A percentile compares a stretch with the other conserved stretches of the same genome.
phyloP scores from a whole-genome alignment of 1,140 invertebrate genomes.

The Thaumatotibia leucotreta region DNA sequence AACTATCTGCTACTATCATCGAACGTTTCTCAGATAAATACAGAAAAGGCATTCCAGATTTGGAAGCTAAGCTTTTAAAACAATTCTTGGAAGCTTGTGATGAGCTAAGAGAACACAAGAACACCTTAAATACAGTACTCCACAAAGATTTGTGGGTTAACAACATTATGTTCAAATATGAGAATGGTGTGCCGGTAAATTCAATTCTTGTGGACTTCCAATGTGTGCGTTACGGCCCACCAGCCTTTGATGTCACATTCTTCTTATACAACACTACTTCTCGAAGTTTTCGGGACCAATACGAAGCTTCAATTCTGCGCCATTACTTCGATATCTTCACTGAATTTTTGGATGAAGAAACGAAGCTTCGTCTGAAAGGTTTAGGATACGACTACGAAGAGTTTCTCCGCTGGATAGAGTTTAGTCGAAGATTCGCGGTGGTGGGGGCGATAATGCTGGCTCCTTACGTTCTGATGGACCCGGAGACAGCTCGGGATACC shows the following conservation, averaged over 20 bases:
- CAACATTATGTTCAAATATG: slow-evolving; percentile 72
- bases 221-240: slow-evolving; percentile 60
- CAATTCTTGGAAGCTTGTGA: slow-evolving; percentile 41
- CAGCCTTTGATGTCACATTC: slow-evolving; percentile 64
- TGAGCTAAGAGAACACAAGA: slow-evolving; percentile 32
- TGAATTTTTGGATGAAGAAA: slow-evolving; percentile 32
- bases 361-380: slow-evolving; percentile 34
- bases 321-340: slow-evolving; percentile 56
- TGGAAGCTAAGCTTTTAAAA: slow-evolving; percentile 32
- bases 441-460: slow-evolving; percentile 36
- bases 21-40: slow-evolving; percentile 39
- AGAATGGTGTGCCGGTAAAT: slow-evolving; percentile 38
- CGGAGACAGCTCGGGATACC: slow-evolving; percentile 29
- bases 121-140: slow-evolving; percentile 59
- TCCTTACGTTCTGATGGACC: slow-evolving; percentile 50
- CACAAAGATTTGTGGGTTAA: slow-evolving; percentile 76
- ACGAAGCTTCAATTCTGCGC: slow-evolving; percentile 42
- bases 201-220: slow-evolving; percentile 70
- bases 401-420: slow-evolving; percentile 44
- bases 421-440: slow-evolving; percentile 37
- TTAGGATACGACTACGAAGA: slow-evolving; percentile 33
- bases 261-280: slow-evolving; percentile 60
- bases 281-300: slow-evolving; percentile 43
- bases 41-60: slow-evolving; percentile 20
- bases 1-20: slow-evolving; percentile 40